These are phyloP conservation scores for Erethizon dorsatum DNA, from an alignment of 2,797 vertebrate species.

Conservation along the genomic window DNA sequence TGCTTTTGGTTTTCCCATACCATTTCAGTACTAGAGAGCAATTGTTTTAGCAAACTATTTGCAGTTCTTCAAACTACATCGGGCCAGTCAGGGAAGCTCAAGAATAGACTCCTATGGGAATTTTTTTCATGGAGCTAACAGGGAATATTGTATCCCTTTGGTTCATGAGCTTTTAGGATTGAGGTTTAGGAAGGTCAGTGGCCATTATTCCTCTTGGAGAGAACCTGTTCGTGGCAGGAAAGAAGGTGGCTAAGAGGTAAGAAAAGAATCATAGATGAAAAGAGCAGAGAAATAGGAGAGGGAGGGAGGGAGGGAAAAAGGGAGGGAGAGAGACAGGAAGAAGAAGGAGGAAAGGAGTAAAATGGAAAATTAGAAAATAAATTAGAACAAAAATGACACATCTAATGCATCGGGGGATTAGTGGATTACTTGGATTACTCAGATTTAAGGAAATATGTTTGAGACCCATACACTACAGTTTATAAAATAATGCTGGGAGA, in stretches of 20 bases:
- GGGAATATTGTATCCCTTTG: neutral
- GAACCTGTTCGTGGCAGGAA: neutral
- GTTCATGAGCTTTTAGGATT: neutral
- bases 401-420: neutral
- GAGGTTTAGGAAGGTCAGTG: neutral
- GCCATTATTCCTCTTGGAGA: neutral
- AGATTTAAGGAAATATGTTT: neutral
- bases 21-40: neutral
- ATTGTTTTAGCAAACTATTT: neutral
- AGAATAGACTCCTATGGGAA: neutral
- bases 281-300: neutral
- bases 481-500: neutral
- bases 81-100: neutral
- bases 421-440: neutral
- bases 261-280: constrained; percentile 58
- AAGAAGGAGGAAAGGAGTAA: neutral
- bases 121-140: neutral
- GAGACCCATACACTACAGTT: neutral
- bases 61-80: neutral
- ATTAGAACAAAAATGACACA: neutral
- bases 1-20: neutral
- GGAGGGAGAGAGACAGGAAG: neutral
- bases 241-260: neutral
- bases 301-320: neutral
- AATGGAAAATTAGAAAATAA: neutral